A percentile compares a stretch with the other conserved stretches of the same genome.
Conservation (phyloP, 2,888 invertebrate genomes). For the Sabellastarte sp. region DNA sequence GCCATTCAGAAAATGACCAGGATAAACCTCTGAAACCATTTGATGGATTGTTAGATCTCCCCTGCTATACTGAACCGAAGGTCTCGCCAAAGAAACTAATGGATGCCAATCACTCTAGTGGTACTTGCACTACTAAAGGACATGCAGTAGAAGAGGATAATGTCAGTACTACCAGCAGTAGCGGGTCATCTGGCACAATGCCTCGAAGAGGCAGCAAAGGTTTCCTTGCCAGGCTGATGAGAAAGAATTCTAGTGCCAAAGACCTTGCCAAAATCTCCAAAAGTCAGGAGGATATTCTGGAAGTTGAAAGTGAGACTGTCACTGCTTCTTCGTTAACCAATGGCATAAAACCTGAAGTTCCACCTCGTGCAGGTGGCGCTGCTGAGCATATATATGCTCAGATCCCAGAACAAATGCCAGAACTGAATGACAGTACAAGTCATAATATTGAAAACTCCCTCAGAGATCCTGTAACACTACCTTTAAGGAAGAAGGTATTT, state of each 20-base stretch:
- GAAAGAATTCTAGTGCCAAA: not conserved
- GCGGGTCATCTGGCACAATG: no score
- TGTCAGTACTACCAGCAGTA: no score
- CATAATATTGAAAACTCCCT: no score
- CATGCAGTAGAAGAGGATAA: not conserved
- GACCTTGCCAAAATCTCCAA: not conserved
- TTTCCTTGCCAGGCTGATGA: not conserved
- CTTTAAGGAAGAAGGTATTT: not conserved
- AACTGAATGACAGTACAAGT: no score
- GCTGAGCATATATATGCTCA: not conserved
- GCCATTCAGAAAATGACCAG: no score
- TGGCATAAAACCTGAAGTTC: not conserved
- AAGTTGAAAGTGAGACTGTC: not conserved
- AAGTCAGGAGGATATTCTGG: not conserved
- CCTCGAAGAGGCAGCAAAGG: not conserved
- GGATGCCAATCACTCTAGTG: no score
- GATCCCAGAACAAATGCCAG: not conserved
- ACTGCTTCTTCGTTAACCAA: not conserved
- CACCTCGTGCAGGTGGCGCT: no score
- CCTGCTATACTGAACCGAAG: no score
- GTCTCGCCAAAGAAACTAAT: no score
- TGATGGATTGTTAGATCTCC: no score
- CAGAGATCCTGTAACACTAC: not conserved
- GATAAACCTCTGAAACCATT: no score
- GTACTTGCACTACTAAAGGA: no score